phyloP scores from a whole-genome alignment of 2,113 vertebrate genomes.

The Epinephelus cyanopodus region DNA sequence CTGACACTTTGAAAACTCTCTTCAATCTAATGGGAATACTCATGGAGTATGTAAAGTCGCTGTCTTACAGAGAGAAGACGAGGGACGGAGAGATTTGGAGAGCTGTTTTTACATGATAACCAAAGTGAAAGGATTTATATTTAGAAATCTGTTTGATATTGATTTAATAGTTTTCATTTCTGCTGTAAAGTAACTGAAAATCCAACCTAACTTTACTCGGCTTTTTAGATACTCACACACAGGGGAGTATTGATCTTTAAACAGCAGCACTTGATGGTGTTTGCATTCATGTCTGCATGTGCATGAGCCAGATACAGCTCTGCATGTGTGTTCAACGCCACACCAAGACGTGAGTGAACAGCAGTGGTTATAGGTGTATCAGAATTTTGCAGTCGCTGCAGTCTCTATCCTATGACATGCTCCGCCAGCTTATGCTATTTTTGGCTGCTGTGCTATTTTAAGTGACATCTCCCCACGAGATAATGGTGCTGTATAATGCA shows the following conservation, averaged over 20 bases:
- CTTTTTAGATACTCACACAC: conserved; percentile 10
- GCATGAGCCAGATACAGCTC: background rate
- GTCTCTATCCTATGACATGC: conserved; percentile 34
- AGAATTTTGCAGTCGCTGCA: conserved; percentile 16
- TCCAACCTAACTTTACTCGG: conserved; percentile 19
- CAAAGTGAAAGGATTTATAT: background rate
- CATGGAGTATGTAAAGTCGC: conserved; percentile 42
- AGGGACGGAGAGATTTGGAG: background rate
- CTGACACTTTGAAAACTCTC: conserved; percentile 61
- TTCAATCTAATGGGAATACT: conserved; percentile 54
- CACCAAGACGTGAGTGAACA: background rate
- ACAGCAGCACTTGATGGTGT: conserved; percentile 13
- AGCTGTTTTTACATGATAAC: background rate
- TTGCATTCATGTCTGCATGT: background rate
- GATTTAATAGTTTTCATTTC: background rate
- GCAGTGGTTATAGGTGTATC: conserved; percentile 45
- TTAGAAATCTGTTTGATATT: background rate
- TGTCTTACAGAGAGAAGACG: conserved; percentile 13
- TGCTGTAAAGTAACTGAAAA: conserved; percentile 21
- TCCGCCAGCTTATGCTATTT: conserved; percentile 56
- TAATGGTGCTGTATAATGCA: conserved; percentile 53
- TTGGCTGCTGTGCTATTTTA: conserved; percentile 51
- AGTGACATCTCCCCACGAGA: conserved; percentile 53
- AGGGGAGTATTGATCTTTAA: conserved; percentile 6
- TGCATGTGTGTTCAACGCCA: background rate